Percentiles rank a stretch among this genome's conserved stretches.
These are phyloP conservation scores for Eupsilia transversa DNA, from an alignment of 2,888 invertebrate species.

Conservation along the genomic window DNA sequence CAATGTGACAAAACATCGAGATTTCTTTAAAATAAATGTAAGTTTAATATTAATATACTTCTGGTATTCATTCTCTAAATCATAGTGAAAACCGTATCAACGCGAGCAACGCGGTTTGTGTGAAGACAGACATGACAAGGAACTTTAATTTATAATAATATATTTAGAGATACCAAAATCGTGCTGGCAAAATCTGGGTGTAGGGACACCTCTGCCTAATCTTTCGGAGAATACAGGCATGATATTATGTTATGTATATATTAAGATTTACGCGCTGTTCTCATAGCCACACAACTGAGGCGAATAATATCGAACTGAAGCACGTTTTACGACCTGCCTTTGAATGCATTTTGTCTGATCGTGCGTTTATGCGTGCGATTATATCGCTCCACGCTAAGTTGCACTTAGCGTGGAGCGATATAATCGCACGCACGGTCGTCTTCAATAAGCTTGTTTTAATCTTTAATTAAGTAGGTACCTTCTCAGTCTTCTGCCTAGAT, in stretches of 20 bases:
- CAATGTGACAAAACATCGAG: too few relatives aligned
- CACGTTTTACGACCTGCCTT: constrained; percentile 33
- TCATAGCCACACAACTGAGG: constrained; percentile 25
- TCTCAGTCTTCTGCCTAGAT: background rate
- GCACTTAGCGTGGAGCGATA: too few relatives aligned
- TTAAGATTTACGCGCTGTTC: background rate
- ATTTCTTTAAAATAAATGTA: too few relatives aligned
- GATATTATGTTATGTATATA: too few relatives aligned
- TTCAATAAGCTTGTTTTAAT: background rate
- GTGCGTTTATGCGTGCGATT: constrained; percentile 11
- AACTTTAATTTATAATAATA: background rate
- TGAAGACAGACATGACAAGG: too few relatives aligned
- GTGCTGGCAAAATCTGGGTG: too few relatives aligned
- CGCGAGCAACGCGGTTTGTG: too few relatives aligned
- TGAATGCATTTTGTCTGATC: constrained; percentile 28
- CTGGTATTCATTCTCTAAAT: background rate
- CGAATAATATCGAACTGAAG: constrained; percentile 29
- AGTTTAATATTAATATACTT: too few relatives aligned
- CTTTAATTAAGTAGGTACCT: background rate
- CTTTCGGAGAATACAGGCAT: too few relatives aligned
- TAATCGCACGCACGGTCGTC: background rate
- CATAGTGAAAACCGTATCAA: background rate
- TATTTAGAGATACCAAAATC: too few relatives aligned
- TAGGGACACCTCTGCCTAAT: too few relatives aligned
- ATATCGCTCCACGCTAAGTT: background rate